phyloP scores from a whole-genome alignment of 2,113 vertebrate species.

The Engraulis encrasicolus region DNA sequence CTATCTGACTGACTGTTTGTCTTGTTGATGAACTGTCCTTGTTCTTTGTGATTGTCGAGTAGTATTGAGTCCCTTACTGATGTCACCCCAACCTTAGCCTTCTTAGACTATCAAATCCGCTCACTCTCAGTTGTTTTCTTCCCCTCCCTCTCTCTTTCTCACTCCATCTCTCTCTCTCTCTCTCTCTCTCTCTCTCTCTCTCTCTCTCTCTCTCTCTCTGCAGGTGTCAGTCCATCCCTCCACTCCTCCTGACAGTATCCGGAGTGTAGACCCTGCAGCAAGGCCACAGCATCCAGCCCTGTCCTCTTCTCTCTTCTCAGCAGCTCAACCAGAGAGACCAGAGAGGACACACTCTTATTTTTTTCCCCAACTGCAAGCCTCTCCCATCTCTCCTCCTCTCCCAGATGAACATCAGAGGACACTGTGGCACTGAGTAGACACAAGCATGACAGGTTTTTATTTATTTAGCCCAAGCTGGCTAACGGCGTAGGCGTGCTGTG shows the following conservation, averaged over 20 bases:
- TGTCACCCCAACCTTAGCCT: background rate
- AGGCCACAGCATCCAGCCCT: background rate
- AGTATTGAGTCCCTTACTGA: background rate
- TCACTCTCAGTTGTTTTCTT: no score
- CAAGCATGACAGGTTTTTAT: background rate
- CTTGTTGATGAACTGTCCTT: conserved; percentile 3
- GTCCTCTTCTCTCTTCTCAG: background rate
- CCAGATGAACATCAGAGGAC: background rate
- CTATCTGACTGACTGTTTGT: background rate
- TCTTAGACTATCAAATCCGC: no score
- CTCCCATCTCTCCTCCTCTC: background rate
- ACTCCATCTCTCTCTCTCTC: background rate
- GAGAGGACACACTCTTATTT: background rate
- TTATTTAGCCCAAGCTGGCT: background rate
- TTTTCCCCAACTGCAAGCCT: background rate
- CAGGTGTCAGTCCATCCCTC: conserved; percentile 17
- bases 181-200: background rate
- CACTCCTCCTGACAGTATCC: background rate
- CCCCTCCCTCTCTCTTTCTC: no score
- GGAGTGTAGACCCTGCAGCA: background rate
- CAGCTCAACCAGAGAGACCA: background rate
- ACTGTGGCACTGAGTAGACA: background rate
- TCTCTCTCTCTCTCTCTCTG: conserved; percentile 12
- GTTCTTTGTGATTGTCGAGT: background rate
- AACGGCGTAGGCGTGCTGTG: background rate